phyloP scores from a whole-genome alignment of 2,113 vertebrate genomes.

The Melanostigma gelatinosum region DNA sequence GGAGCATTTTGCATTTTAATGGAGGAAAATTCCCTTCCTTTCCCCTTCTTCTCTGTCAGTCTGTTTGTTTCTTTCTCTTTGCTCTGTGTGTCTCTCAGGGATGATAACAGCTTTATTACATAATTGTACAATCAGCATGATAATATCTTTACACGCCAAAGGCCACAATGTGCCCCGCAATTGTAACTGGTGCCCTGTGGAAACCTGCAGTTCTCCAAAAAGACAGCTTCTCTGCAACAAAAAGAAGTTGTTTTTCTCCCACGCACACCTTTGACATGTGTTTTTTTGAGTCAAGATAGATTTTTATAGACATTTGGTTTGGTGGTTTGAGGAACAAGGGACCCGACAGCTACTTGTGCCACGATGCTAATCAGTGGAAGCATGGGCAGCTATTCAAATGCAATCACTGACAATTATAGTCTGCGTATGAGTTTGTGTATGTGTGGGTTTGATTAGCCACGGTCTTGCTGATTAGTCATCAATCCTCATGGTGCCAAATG shows the following conservation, averaged over 20 bases:
- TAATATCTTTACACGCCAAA: conserved; percentile 28
- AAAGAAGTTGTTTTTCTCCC: conserved; percentile 35
- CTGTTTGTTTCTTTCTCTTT: neutral
- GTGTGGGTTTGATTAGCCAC: conserved; percentile 44
- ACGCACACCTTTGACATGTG: conserved; percentile 24
- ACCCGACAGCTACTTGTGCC: conserved; percentile 41
- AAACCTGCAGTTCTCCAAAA: conserved; percentile 9
- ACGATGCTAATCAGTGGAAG: conserved; percentile 45
- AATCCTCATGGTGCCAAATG: conserved; percentile 35
- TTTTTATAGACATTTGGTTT: neutral
- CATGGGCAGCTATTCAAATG: conserved; percentile 53
- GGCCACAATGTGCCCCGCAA: conserved; percentile 6
- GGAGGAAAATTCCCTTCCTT: conserved; percentile 36
- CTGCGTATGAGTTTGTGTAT: neutral
- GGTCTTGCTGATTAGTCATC: conserved; percentile 49
- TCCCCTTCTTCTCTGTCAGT: neutral
- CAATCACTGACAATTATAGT: conserved; percentile 58
- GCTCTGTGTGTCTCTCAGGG: conserved; percentile 22
- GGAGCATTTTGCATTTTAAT: conserved; percentile 64
- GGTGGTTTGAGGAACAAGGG: conserved; percentile 16
- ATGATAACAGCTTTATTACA: conserved; percentile 42
- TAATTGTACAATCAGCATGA: conserved; percentile 37
- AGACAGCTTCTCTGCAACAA: conserved; percentile 4
- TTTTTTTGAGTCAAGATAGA: neutral
- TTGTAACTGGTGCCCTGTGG: neutral